These are phyloP conservation scores for Scolanthus callimorphus DNA, from an alignment of 92 coral and sea anemone genomes.

Conservation along the genomic window DNA sequence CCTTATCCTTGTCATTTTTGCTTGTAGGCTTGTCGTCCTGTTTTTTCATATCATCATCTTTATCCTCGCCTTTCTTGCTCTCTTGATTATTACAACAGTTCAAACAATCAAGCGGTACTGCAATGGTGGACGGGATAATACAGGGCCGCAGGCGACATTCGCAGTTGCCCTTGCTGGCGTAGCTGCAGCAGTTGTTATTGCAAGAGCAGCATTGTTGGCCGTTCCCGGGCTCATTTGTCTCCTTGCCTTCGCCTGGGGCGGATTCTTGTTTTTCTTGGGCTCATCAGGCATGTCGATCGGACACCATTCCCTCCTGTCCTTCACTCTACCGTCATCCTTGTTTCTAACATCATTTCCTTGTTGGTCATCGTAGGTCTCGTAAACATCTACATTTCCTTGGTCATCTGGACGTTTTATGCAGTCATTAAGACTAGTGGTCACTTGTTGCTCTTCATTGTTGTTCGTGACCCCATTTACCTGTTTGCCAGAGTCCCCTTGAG, in stretches of 20 bases:
- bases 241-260: not conserved
- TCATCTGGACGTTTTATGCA: not conserved
- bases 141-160: not conserved
- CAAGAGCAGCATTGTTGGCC: not conserved
- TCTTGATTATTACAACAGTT: not conserved
- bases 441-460: not conserved
- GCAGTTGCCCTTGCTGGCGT: not conserved
- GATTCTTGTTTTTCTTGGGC: not conserved
- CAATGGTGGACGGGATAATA: not conserved
- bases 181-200: not conserved
- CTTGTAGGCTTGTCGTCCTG: conserved; percentile 2
- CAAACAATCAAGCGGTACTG: not conserved
- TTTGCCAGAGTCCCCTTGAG: too few species aligned
- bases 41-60: not conserved
- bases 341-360: not conserved
- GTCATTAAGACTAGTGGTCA: not conserved
- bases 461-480: too few species aligned
- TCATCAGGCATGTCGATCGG: not conserved
- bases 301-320: not conserved
- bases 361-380: not conserved
- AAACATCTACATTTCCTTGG: not conserved
- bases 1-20: conserved; percentile 5
- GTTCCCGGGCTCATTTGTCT: too few species aligned
- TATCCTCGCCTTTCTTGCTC: conserved; percentile 4
- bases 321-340: not conserved